phyloP scores from a whole-genome alignment of 92 coral and sea anemone genomes.

The Phenganax marumi region DNA sequence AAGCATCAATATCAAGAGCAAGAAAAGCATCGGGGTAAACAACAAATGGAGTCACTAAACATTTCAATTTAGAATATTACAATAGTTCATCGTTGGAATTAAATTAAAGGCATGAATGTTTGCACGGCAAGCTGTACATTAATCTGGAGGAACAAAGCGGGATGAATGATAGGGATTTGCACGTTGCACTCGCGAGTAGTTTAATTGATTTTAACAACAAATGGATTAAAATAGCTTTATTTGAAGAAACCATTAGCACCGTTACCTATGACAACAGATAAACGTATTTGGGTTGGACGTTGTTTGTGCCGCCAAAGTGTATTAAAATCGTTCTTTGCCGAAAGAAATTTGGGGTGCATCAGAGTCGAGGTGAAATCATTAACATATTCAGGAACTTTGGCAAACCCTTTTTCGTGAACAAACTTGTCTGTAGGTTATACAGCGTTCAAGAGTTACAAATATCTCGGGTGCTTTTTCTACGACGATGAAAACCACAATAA shows the following conservation, averaged over 20 bases:
- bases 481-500: not conserved
- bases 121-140: slow-evolving; percentile 14
- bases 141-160: slow-evolving; percentile 1
- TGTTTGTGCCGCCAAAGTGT: not conserved
- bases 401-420: not conserved
- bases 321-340: too few species aligned
- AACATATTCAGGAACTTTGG: not conserved
- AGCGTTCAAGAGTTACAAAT: not conserved
- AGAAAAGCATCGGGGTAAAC: not conserved
- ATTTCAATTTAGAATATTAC: not conserved
- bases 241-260: slow-evolving; percentile 21
- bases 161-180: slow-evolving; percentile 29
- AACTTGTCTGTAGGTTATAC: not conserved
- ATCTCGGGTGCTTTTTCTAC: not conserved
- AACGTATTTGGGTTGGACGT: slow-evolving; percentile 22
- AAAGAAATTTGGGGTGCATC: too few species aligned
- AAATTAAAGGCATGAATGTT: not conserved
- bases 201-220: slow-evolving; percentile 26
- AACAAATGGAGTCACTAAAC: not conserved
- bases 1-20: not conserved
- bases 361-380: too few species aligned
- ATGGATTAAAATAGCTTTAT: slow-evolving; percentile 30
- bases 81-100: not conserved
- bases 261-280: slow-evolving; percentile 39
- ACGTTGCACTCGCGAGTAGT: not conserved